phyloP scores from a whole-genome alignment of 2,888 invertebrate genomes.

The Orthonevra nobilis region DNA sequence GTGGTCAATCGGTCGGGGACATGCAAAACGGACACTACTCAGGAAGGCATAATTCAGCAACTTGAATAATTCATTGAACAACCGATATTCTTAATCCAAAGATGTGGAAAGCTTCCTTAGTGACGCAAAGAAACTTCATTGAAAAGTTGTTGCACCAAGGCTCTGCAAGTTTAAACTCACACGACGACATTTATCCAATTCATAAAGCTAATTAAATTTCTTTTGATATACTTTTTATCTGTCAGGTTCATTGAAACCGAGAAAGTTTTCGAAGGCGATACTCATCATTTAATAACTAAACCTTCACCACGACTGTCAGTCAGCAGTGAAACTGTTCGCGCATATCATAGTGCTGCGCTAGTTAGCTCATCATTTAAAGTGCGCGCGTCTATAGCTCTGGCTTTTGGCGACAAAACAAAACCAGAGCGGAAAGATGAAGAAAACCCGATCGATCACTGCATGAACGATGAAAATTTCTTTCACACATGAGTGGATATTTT shows the following conservation, averaged over 20 bases:
- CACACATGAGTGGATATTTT: conserved; percentile 66
- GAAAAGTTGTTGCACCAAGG: too few species aligned
- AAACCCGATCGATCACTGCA: conserved; percentile 68
- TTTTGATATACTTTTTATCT: conserved; percentile 1
- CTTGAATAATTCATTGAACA: too few species aligned
- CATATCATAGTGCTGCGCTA: conserved; percentile 61
- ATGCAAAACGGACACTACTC: too few species aligned
- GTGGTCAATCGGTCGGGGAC: too few species aligned
- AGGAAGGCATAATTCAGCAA: too few species aligned
- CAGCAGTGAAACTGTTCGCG: conserved; percentile 65
- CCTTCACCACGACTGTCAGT: conserved; percentile 16
- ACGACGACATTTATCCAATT: conserved; percentile 29
- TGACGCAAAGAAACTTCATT: too few species aligned
- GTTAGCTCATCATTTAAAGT: conserved; percentile 57
- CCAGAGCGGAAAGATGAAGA: conserved; percentile 53
- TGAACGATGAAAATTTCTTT: conserved; percentile 69
- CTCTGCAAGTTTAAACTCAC: too few species aligned
- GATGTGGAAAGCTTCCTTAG: too few species aligned
- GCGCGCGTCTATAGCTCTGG: conserved; percentile 41
- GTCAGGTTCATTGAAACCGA: conserved; percentile 56
- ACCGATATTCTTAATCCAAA: too few species aligned
- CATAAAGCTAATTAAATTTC: conserved; percentile 35
- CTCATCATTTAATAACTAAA: conserved; percentile 23
- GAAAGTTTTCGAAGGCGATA: conserved; percentile 50
- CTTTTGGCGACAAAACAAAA: conserved; percentile 66